Evolutionary conservation across 2,797 vertebrate genomes (phyloP).

Genomic region (Peromyscus melanophrys): DNA sequence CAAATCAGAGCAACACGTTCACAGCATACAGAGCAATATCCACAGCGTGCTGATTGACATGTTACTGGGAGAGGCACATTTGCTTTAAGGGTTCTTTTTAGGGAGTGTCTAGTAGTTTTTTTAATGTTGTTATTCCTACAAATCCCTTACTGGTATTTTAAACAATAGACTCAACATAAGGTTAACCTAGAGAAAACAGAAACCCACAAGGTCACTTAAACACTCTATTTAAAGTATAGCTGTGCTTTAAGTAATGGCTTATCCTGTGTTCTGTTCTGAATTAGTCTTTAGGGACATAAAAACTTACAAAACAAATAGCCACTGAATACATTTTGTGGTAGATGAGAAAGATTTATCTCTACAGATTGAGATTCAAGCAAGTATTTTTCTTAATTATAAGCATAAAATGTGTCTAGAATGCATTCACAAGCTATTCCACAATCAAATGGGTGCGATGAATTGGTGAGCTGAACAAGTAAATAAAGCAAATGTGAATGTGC

Average conservation of each 20-base stretch:
- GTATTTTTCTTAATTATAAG: conserved; percentile 85
- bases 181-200: conserved; percentile 74
- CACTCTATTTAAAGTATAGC: conserved; percentile 70
- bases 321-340: conserved; percentile 69
- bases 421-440: conserved; percentile 78
- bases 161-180: conserved; percentile 67
- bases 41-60: background rate
- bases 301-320: conserved; percentile 71
- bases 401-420: conserved; percentile 82
- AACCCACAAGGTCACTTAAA: conserved; percentile 73
- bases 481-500: conserved; percentile 74
- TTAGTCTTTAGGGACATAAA: conserved; percentile 80
- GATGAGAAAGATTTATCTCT: conserved; percentile 75
- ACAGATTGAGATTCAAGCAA: conserved; percentile 75
- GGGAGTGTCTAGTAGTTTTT: background rate
- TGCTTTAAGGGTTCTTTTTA: background rate
- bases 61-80: background rate
- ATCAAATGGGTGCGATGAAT: conserved; percentile 74
- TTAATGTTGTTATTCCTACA: background rate
- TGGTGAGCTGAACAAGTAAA: conserved; percentile 76
- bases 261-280: conserved; percentile 77
- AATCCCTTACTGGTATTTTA: conserved; percentile 16
- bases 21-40: too few species aligned
- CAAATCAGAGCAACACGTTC: too few species aligned
- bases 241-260: conserved; percentile 78